These are phyloP conservation scores for Calidris pugnax DNA, from an alignment of 2,113 vertebrate species.

Conservation along the genomic window DNA sequence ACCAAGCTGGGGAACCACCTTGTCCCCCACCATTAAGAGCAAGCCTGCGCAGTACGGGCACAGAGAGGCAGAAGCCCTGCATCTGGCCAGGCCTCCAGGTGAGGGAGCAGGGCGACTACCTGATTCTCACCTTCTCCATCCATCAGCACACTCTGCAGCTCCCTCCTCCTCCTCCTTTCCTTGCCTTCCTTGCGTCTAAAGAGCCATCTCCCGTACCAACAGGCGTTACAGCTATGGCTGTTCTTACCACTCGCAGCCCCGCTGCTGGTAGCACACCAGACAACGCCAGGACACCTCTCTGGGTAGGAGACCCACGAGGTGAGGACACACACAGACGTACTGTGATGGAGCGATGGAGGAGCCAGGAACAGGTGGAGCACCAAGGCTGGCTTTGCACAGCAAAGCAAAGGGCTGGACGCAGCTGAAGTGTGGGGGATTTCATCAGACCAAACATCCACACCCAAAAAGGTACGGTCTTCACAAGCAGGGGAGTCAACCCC, in stretches of 20 bases:
- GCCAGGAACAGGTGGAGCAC: accelerated
- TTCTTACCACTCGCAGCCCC: not conserved
- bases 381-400: not conserved
- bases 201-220: not conserved
- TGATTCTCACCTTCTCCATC: not conserved
- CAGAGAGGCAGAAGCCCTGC: not conserved
- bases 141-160: accelerated
- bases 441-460: not conserved
- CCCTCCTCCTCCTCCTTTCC: not conserved
- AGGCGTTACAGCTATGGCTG: not conserved
- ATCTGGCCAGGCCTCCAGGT: not conserved
- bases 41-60: not conserved
- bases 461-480: accelerated
- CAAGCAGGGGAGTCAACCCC: no score
- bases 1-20: accelerated
- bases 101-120: not conserved
- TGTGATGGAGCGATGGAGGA: accelerated
- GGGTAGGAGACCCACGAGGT: not conserved
- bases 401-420: not conserved
- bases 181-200: not conserved
- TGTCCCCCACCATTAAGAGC: not conserved
- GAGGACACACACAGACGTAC: not conserved
- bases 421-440: not conserved
- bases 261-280: accelerated
- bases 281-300: accelerated